Conservation (phyloP, 2,888 invertebrate species). For the Oligia fasciuncula region DNA sequence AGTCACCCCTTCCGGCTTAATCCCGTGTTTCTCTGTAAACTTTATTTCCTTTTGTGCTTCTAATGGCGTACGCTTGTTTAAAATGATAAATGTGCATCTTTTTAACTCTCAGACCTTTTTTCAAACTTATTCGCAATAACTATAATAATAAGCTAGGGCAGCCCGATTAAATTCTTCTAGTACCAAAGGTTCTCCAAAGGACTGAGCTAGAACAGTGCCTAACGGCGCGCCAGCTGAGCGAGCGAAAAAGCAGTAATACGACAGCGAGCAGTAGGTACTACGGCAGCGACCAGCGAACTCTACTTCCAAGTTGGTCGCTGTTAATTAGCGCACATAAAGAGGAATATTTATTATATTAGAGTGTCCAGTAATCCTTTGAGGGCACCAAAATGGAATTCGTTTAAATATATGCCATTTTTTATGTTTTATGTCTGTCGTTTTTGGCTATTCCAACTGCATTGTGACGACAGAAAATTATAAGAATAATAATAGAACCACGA, state of each 20-base stretch:
- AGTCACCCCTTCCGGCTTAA: neutral
- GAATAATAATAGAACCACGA: neutral
- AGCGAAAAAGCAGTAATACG: neutral
- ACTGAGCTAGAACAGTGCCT: no score
- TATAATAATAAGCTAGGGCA: neutral
- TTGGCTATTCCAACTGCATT: neutral
- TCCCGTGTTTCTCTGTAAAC: neutral
- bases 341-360: neutral
- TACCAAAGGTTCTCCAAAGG: neutral
- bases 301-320: neutral
- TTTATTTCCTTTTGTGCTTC: neutral
- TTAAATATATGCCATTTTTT: neutral
- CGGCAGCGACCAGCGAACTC: neutral
- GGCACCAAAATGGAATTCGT: neutral
- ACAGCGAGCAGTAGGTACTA: no score
- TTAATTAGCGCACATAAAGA: neutral
- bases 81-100: neutral
- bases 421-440: neutral
- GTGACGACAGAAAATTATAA: neutral
- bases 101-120: neutral
- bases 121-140: neutral
- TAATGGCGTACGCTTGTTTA: neutral
- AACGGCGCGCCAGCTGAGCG: neutral
- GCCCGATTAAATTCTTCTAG: neutral
- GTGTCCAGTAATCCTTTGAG: neutral